These are phyloP conservation scores for Sebastes variabilis DNA, from an alignment of 2,797 vertebrate species.

Conservation along the genomic window DNA sequence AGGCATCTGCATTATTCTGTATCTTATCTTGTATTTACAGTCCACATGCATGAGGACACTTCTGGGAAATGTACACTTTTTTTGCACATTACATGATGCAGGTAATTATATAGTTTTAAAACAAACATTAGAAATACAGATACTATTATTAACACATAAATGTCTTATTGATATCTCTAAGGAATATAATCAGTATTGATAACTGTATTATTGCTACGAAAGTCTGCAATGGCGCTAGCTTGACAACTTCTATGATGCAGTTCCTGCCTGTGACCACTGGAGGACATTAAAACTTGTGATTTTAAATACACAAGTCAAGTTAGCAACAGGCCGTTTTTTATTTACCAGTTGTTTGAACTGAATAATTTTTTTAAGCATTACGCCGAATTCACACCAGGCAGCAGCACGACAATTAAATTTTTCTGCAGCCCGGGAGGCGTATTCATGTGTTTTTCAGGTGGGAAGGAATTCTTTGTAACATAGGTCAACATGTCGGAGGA, in stretches of 20 bases:
- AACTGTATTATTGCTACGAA: too few relatives aligned
- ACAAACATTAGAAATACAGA: not conserved
- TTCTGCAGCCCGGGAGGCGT: too few relatives aligned
- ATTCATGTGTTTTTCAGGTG: too few relatives aligned
- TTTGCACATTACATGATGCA: not conserved
- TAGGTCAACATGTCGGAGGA: too few relatives aligned
- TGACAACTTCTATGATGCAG: not conserved
- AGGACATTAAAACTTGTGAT: not conserved
- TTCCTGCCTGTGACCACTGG: not conserved
- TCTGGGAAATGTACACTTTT: not conserved
- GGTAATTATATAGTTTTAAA: too few relatives aligned
- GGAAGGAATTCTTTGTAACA: too few relatives aligned
- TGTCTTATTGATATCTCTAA: not conserved
- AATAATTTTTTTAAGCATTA: not conserved
- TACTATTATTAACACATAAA: not conserved
- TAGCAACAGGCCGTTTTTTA: not conserved
- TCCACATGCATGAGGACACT: not conserved
- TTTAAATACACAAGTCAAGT: not conserved
- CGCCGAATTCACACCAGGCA: too few relatives aligned
- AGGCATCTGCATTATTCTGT: not conserved
- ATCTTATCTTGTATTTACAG: not conserved
- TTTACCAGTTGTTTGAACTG: not conserved
- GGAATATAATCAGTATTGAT: not conserved
- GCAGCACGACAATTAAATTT: rapidly evolving
- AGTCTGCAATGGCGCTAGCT: not conserved